Base-by-base conservation (phyloP, 1,140 invertebrate genomes). In the Anthonomus grandis region DNA sequence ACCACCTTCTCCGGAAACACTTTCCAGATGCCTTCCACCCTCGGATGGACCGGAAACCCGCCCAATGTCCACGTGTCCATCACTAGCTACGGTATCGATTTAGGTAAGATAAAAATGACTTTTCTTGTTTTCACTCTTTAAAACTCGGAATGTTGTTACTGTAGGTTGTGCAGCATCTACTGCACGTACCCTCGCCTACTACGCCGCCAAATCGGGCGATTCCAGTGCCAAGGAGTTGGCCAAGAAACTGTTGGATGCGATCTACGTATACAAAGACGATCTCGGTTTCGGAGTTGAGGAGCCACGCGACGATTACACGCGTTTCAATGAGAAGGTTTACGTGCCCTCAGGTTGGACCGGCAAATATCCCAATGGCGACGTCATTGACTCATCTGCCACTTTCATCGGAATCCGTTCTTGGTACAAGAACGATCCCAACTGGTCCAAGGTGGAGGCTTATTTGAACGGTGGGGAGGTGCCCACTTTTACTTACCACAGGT, bases 341-440 rank as follows among this genome's bases (percentile, higher is more conserved):
- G 52, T 62, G 4, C 60, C 60, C n/a, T 42, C 25, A 3, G 56
- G 56, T 37, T 62, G 55, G 60, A 58, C 44, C 19, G 60, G 60
- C 8, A 53, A 6, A 8, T 62, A 62, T 45, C 60, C 60, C 55
- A 62, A 62, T 24, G 60, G 60, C 34, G 60, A 62, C 31, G 54
- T 57, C n/a, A 62, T 62, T 34, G 49, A 62, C 15, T 42, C 42
- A 48, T 49, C 50, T 3, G 60, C 50, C 21, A 62, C 60, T 31
- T 62, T 62, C 51, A 37, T 62, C 34, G 24, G 23, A n/a, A 38
- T 62, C 13, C 42, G 60, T 41, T 62, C 60, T 6, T 61, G 59
- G 59, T 61, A 61, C 54, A 61, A 53, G 42, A 52, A 57, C 25
- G 59, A 61, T 21, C 59, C 59, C 22, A 44, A 57, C 9, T 61